Percentiles rank a stretch among this genome's conserved stretches.
Evolutionary conservation across 2,888 invertebrate genomes (phyloP).

Genomic region (Erannis defoliaria): DNA sequence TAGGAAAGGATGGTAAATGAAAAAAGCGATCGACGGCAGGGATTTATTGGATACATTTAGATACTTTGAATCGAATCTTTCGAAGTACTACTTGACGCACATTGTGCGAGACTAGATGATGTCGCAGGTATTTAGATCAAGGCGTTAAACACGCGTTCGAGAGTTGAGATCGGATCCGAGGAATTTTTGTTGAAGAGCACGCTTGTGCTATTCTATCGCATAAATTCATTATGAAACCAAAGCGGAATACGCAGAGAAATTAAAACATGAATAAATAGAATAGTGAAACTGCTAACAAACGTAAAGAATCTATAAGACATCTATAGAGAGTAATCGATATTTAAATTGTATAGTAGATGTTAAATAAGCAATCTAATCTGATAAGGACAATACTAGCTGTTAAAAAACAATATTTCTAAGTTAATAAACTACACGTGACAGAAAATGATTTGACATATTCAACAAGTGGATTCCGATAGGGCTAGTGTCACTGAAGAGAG

Average conservation of each 20-base stretch:
- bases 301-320: constrained; percentile 12
- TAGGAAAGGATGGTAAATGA: background rate
- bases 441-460: background rate
- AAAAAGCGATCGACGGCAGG: background rate
- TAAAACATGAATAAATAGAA: constrained; percentile 45
- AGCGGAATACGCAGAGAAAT: constrained; percentile 60
- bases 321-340: constrained; percentile 6
- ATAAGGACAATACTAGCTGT: background rate
- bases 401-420: background rate
- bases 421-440: constrained; percentile 1
- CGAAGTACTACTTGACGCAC: constrained; percentile 68
- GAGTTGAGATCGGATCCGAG: constrained; percentile 80
- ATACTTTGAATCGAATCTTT: constrained; percentile 53
- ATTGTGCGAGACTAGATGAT: constrained; percentile 76
- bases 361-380: background rate
- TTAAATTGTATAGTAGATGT: background rate
- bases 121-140: constrained; percentile 86
- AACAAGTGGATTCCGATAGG: constrained; percentile 8
- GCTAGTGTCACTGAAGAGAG: no score
- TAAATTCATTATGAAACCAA: constrained; percentile 71
- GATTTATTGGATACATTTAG: constrained; percentile 21
- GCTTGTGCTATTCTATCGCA: constrained; percentile 67
- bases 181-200: constrained; percentile 81
- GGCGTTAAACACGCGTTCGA: constrained; percentile 84
- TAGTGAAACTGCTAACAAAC: constrained; percentile 42